Conservation (phyloP, 2,797 vertebrate species). For the Liparis tanakae region DNA sequence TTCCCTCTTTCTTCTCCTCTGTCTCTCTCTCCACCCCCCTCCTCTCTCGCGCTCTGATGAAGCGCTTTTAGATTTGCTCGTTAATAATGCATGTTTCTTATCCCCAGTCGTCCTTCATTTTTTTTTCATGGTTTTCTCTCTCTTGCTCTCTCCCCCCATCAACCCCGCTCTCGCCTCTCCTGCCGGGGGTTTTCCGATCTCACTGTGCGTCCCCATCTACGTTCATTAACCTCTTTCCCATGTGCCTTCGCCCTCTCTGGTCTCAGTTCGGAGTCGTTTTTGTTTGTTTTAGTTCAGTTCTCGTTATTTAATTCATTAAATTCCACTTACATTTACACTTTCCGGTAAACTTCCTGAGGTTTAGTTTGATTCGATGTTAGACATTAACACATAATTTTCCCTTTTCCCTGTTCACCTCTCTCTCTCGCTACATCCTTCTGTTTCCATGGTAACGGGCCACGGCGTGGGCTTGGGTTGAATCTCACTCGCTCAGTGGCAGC, state of each 20-base stretch:
- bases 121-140: slow-evolving; percentile 54
- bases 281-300: slow-evolving; percentile 38
- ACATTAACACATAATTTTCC: not conserved
- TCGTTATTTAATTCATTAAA: slow-evolving; percentile 6
- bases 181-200: slow-evolving; percentile 33
- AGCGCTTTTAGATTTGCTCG: slow-evolving; percentile 70
- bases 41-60: slow-evolving; percentile 52
- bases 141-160: slow-evolving; percentile 31
- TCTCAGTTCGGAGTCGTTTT: slow-evolving; percentile 25
- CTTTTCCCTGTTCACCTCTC: slow-evolving; percentile 8
- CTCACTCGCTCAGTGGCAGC: slow-evolving; percentile 16
- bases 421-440: slow-evolving; percentile 21
- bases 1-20: not conserved
- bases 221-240: slow-evolving; percentile 57
- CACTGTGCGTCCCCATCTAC: slow-evolving; percentile 49
- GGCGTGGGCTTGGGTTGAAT: slow-evolving; percentile 45
- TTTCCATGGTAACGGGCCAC: slow-evolving; percentile 68
- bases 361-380: slow-evolving; percentile 1
- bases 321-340: not conserved
- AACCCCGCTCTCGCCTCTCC: slow-evolving; percentile 20
- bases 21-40: not conserved
- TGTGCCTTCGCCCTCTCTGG: slow-evolving; percentile 36
- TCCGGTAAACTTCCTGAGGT: not conserved
- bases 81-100: slow-evolving; percentile 76
- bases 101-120: slow-evolving; percentile 58